These are phyloP conservation scores for Perca fluviatilis DNA, from an alignment of 2,113 vertebrate species.

Conservation along the genomic window DNA sequence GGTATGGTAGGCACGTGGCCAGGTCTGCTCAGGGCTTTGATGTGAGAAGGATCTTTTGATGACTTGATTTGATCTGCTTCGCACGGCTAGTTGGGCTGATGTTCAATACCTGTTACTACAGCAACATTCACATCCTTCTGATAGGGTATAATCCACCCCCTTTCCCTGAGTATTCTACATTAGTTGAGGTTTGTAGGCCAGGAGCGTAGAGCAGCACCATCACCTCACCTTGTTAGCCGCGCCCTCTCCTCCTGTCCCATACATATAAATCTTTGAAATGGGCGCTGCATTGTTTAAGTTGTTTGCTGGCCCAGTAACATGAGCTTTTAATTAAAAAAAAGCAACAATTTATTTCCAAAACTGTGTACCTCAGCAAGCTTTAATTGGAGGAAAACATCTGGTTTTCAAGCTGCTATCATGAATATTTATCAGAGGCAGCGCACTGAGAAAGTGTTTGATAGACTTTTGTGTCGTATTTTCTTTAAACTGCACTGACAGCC, in stretches of 20 bases:
- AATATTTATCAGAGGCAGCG: slow-evolving; percentile 80
- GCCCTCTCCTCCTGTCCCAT: slow-evolving; percentile 28
- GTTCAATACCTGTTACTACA: slow-evolving; percentile 64
- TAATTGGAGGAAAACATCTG: slow-evolving; percentile 83
- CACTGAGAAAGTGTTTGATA: slow-evolving; percentile 69
- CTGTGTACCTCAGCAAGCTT: slow-evolving; percentile 62
- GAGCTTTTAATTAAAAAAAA: slow-evolving; percentile 76
- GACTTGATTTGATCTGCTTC: slow-evolving; percentile 80
- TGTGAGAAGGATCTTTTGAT: slow-evolving; percentile 77
- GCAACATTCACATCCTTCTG: slow-evolving; percentile 55
- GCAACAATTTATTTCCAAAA: slow-evolving; percentile 80
- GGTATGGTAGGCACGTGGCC: slow-evolving; percentile 59
- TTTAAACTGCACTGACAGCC: slow-evolving; percentile 37
- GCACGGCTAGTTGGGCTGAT: slow-evolving; percentile 52
- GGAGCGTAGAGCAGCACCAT: slow-evolving; percentile 4
- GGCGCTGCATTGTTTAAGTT: slow-evolving; percentile 57
- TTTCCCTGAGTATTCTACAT: slow-evolving; percentile 18
- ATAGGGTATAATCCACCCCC: slow-evolving; percentile 50
- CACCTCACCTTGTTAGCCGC: slow-evolving; percentile 46
- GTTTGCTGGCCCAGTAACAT: slow-evolving; percentile 39
- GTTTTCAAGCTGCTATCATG: slow-evolving; percentile 79
- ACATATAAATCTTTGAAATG: slow-evolving; percentile 49
- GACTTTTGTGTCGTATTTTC: slow-evolving; percentile 54
- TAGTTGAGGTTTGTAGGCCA: slow-evolving; percentile 25
- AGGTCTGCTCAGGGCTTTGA: slow-evolving; percentile 74